Base-by-base conservation (phyloP, 2,113 vertebrate species). In the Caranx melampygus region DNA sequence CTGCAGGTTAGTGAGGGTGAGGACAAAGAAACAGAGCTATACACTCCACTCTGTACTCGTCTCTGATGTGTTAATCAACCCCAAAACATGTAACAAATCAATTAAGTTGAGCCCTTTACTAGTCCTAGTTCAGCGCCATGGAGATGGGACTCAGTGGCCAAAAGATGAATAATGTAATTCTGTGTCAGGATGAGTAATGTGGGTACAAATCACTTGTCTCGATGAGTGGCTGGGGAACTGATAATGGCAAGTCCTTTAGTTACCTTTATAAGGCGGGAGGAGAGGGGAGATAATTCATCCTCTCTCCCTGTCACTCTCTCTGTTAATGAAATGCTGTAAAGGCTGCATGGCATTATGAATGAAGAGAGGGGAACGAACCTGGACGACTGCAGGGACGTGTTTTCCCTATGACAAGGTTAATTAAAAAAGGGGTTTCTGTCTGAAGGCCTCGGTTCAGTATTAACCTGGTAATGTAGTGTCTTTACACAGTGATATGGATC, bases 161-260 rank as follows among this genome's bases (percentile, higher is more conserved):
- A 72, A 69, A 67, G 77, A 83, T 84, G 82, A 87, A 66, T 83
- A 77, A 82, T 86, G 82, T 72, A 47, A 72, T 75, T 83, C 83
- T 63, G 45, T 79, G 85, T 86, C 83, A 69, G 55, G 77, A 70
- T 87, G 85, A 90, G 73, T 78, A 83, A 89, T 80, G 82, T 3
- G 15, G 45, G 67, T 54, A 52, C 83, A 88, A 79, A 89, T 89
- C 77, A 88, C 83, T 79, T 64, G 75, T 83, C 67, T 58, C 49
- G n/a, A 81, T 66, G 74, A 85, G 72, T 72, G 44, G 79, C 71
- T 47, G 73, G 67, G 81, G 81, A 83, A 65, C 60, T 75, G 79
- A 86, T 86, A 83, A 86, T 79, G 78, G 82, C 3, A 12, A 75
- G 79, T 84, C 79, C 70, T 85, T 78, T 57, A 34, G 0, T 64